phyloP scores from a whole-genome alignment of 2,888 invertebrate genomes.

The Callyntrura guangdongensis region DNA sequence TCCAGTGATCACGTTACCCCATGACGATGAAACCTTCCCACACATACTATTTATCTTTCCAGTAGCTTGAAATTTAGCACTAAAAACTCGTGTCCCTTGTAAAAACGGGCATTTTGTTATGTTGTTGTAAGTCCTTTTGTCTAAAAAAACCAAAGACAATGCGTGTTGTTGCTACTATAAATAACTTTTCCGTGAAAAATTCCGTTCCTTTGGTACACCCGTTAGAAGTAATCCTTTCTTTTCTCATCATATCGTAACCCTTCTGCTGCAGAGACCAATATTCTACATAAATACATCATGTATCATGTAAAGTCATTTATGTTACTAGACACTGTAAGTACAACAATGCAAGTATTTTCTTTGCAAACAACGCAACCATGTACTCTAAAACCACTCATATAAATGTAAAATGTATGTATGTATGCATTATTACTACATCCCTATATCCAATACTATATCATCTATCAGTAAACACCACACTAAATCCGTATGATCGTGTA shows the following conservation, averaged over 20 bases:
- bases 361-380: neutral
- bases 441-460: neutral
- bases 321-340: too few species aligned
- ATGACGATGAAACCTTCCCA: neutral
- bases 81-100: too few species aligned
- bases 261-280: neutral
- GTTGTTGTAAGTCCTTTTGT: too few species aligned
- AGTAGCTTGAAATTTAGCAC: too few species aligned
- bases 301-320: neutral
- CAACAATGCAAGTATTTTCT: neutral
- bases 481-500: constrained; percentile 25
- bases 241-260: neutral
- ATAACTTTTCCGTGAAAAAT: neutral
- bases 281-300: neutral
- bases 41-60: neutral
- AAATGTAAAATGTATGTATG: neutral
- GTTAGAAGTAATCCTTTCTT: neutral
- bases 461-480: neutral
- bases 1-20: too few species aligned
- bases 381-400: constrained; percentile 5
- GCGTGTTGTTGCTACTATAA: too few species aligned
- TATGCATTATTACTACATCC: neutral
- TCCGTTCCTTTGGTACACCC: constrained; percentile 46
- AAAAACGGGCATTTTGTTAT: too few species aligned
- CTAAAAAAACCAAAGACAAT: too few species aligned